These are phyloP conservation scores for Tetraodon nigroviridis DNA, from an alignment of 2,113 vertebrate genomes.

Conservation along the genomic window DNA sequence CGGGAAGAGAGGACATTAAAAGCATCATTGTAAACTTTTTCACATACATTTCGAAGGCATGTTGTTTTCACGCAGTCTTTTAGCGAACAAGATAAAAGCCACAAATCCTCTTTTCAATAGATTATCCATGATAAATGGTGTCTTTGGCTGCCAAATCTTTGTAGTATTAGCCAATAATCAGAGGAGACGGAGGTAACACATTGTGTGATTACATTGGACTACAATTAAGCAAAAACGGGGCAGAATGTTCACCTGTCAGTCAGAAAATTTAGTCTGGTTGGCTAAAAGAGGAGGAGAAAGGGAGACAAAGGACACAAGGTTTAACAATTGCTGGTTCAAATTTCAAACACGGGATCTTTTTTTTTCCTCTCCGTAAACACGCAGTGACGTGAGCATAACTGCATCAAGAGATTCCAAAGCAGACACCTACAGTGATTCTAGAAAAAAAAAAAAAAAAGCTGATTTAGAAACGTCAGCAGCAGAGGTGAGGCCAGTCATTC, in stretches of 20 bases:
- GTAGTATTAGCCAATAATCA: not conserved
- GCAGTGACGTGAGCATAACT: not conserved
- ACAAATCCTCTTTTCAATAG: too few species aligned
- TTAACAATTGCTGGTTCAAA: too few species aligned
- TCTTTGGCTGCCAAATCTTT: not conserved
- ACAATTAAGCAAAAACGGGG: too few species aligned
- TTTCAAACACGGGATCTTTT: too few species aligned
- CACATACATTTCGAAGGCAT: too few species aligned
- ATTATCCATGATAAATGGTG: not conserved
- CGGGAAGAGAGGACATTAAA: not conserved
- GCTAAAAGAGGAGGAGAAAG: too few species aligned
- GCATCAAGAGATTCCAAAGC: slow-evolving; percentile 14
- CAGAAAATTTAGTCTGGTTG: too few species aligned
- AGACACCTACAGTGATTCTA: slow-evolving; percentile 24
- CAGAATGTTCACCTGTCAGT: too few species aligned
- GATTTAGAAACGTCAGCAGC: slow-evolving; percentile 22
- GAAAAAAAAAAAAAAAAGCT: slow-evolving; percentile 13
- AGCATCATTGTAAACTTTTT: too few species aligned
- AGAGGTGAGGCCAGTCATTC: slow-evolving; percentile 29
- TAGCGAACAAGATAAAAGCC: too few species aligned
- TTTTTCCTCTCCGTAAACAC: too few species aligned
- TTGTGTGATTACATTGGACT: not conserved
- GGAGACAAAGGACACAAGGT: not conserved
- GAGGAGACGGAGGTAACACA: not conserved
- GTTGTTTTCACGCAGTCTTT: too few species aligned